Evolutionary conservation across 1,140 invertebrate species (phyloP).

Genomic region (Mycetomoellerius zeteki): DNA sequence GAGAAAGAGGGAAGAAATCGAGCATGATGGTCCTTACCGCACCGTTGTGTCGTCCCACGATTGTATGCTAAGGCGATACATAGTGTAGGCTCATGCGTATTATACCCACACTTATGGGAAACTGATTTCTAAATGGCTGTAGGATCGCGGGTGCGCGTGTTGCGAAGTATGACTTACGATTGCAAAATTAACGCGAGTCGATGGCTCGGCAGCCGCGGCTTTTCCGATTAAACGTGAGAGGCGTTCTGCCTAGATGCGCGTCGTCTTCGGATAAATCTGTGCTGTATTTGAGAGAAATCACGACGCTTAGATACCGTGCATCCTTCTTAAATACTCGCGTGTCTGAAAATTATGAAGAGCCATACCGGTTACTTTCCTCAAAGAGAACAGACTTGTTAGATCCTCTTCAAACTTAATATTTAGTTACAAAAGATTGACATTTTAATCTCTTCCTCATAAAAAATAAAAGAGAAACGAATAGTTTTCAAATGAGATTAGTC

Average conservation of each 20-base stretch:
- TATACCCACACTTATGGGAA: slow-evolving; percentile 60
- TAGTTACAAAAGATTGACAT: slow-evolving; percentile 1
- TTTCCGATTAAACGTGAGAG: slow-evolving; percentile 40
- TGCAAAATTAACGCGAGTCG: slow-evolving; percentile 48
- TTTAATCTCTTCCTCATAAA: background rate
- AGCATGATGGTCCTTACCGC: slow-evolving; percentile 71
- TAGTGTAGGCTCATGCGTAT: background rate
- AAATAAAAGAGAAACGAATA: background rate
- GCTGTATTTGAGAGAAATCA: background rate
- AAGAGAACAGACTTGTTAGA: background rate
- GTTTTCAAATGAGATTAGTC: background rate
- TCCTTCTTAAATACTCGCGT: background rate
- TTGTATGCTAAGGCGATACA: slow-evolving; percentile 79
- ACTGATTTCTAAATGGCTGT: slow-evolving; percentile 51
- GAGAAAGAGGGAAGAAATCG: slow-evolving; percentile 77
- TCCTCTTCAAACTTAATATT: background rate
- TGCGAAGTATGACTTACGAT: slow-evolving; percentile 47
- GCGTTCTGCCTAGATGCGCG: background rate
- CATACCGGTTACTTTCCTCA: background rate
- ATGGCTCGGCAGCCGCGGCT: slow-evolving; percentile 22
- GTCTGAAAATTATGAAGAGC: slow-evolving; percentile 7
- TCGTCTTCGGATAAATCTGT: background rate
- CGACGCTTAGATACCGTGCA: background rate
- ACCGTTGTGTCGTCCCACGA: slow-evolving; percentile 70
- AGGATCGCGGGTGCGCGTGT: slow-evolving; percentile 34